Percentiles rank a stretch among this genome's conserved stretches.
These are phyloP conservation scores for Ptychobarbus kaznakovi DNA, from an alignment of 2,797 vertebrate genomes.

Conservation along the genomic window DNA sequence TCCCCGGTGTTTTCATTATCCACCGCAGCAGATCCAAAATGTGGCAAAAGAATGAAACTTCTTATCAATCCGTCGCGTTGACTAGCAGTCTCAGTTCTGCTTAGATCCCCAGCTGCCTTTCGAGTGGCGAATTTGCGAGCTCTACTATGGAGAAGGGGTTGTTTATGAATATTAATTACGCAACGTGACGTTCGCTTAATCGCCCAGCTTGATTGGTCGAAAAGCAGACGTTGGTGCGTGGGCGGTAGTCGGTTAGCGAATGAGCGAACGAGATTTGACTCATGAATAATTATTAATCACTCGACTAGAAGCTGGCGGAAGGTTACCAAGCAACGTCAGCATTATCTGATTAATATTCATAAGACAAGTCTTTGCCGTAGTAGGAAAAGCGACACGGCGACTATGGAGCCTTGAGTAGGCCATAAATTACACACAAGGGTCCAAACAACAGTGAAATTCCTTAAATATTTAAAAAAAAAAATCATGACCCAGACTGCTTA, in stretches of 20 bases:
- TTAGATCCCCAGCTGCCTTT: not conserved
- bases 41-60: not conserved
- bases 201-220: not conserved
- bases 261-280: not conserved
- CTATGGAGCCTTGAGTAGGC: conserved; percentile 10
- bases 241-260: not conserved
- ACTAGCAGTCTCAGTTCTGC: not conserved
- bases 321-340: conserved; percentile 25
- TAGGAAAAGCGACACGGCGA: not conserved
- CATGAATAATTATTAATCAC: conserved; percentile 1
- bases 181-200: not conserved
- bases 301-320: not conserved
- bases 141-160: not conserved
- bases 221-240: not conserved
- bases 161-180: conserved; percentile 4
- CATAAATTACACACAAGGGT: not conserved
- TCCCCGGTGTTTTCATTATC: no score
- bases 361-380: not conserved
- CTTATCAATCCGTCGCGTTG: not conserved
- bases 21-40: not conserved
- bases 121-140: not conserved
- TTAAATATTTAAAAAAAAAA: not conserved
- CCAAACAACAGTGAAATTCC: not conserved
- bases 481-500: not conserved
- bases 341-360: conserved; percentile 23